phyloP scores from a whole-genome alignment of 2,888 invertebrate genomes.

The Macrophya annulata region DNA sequence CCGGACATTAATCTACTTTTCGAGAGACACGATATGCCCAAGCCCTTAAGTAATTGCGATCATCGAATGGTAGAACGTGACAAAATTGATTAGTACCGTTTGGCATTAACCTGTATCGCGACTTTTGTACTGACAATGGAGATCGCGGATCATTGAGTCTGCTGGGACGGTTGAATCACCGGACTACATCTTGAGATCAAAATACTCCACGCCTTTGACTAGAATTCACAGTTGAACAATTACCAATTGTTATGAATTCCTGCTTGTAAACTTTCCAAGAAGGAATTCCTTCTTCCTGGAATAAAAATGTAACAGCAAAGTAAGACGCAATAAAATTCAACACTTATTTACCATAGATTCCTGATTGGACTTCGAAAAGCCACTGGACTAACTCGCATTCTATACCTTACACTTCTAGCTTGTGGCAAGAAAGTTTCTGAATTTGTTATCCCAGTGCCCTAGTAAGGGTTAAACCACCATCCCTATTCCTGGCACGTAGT shows the following conservation, averaged over 20 bases:
- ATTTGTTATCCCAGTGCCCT: slow-evolving; percentile 48
- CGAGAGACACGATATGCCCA: background rate
- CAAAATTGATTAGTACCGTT: slow-evolving; percentile 37
- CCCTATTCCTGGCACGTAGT: slow-evolving; percentile 39
- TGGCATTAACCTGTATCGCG: background rate
- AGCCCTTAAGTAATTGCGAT: slow-evolving; percentile 58
- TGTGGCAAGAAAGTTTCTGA: slow-evolving; percentile 35
- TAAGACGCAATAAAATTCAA: slow-evolving; percentile 1
- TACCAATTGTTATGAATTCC: slow-evolving; percentile 21
- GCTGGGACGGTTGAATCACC: background rate
- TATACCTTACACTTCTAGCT: background rate
- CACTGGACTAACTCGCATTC: background rate
- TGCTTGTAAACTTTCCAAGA: slow-evolving; percentile 18
- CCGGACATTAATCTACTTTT: background rate
- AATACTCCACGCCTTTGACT: background rate
- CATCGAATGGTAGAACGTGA: slow-evolving; percentile 30
- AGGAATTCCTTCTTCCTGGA: slow-evolving; percentile 2
- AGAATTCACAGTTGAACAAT: slow-evolving; percentile 28
- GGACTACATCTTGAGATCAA: background rate
- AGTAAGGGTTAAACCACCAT: slow-evolving; percentile 38
- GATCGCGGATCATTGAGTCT: slow-evolving; percentile 11
- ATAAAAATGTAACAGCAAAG: background rate
- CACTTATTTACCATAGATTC: background rate
- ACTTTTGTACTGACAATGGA: background rate
- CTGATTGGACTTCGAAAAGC: slow-evolving; percentile 1